Base-by-base conservation (phyloP, 2,113 vertebrate species). In the Muscicapa adusta region DNA sequence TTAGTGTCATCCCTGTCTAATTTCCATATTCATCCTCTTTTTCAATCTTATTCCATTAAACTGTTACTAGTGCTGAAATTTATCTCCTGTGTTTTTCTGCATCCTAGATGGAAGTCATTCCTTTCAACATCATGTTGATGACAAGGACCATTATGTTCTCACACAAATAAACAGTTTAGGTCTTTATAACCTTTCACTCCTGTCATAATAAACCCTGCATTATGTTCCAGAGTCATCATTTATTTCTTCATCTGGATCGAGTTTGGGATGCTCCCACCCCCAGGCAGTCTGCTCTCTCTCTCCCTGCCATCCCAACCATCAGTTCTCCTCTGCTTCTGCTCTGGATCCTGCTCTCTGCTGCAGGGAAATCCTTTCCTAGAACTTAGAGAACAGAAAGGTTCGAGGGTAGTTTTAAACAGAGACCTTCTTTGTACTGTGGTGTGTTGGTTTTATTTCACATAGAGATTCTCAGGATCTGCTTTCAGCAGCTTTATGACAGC, bases 131-230 rank as follows among this genome's bases (percentile, higher is more conserved):
- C 65, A 86, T 13, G 4, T 67, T 0, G 0, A 71, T 94, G 85
- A 91, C 85, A 95, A 86, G 83, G 70, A 86, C 57, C 85, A 65
- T 94, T 93, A 84, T 88, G 83, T 77, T 90, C 71, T 94, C 93
- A 73, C 36, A 88, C 56, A 86, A 90, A 91, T 93, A 88, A 90
- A 86, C 36, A 80, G 22, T 74, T 95, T 60, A 77, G 51, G 72
- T 91, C 78, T 95, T 91, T 60, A 89, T 63, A 83, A 38, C 67
- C 79, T 80, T 90, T 89, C 76, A 77, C n/a, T 96, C n/a, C 56
- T 93, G 34, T 85, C 54, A 51, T 79, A 50, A 86, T 90, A 89
- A 95, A 73, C 66, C 24, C 54, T 58, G 34, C 79, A 63, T 73
- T 67, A 54, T 57, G 38, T 88, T 96, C 88, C 72, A 73, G 54